Conservation (phyloP, 2,113 vertebrate species). For the Tiliqua scincoides region DNA sequence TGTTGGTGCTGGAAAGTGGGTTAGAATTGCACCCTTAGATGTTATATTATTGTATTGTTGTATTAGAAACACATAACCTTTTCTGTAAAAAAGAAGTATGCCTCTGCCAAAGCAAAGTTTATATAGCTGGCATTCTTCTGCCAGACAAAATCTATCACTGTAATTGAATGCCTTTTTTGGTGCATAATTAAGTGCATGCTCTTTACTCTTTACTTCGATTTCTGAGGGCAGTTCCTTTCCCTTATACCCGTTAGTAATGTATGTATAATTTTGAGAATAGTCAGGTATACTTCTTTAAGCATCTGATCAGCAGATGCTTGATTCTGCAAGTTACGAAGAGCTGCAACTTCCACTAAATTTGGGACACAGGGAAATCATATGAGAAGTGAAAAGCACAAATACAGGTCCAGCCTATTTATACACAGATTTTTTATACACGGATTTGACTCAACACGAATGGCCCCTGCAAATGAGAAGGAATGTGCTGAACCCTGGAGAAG, state of each 20-base stretch:
- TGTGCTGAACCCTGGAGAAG: too few species aligned
- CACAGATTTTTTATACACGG: too few species aligned
- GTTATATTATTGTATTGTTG: neutral
- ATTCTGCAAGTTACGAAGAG: neutral
- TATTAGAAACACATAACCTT: neutral
- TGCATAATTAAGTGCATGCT: neutral
- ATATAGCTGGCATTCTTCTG: neutral
- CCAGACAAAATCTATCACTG: neutral
- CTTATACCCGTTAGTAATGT: neutral
- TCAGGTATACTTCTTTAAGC: neutral
- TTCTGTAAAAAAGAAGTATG: slow-evolving; percentile 4
- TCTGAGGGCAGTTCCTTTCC: neutral
- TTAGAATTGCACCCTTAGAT: too few species aligned
- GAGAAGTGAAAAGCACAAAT: neutral
- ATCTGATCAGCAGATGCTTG: neutral
- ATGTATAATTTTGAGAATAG: neutral
- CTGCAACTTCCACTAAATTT: neutral
- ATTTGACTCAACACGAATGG: too few species aligned
- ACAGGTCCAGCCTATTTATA: too few species aligned
- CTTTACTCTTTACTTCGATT: neutral
- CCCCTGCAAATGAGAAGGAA: too few species aligned
- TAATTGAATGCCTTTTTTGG: neutral
- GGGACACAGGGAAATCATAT: neutral
- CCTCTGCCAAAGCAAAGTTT: neutral
- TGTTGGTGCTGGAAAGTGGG: too few species aligned